Evolutionary conservation across 2,797 vertebrate species (phyloP).

Genomic region (Gymnoscopelus microlampas): DNA sequence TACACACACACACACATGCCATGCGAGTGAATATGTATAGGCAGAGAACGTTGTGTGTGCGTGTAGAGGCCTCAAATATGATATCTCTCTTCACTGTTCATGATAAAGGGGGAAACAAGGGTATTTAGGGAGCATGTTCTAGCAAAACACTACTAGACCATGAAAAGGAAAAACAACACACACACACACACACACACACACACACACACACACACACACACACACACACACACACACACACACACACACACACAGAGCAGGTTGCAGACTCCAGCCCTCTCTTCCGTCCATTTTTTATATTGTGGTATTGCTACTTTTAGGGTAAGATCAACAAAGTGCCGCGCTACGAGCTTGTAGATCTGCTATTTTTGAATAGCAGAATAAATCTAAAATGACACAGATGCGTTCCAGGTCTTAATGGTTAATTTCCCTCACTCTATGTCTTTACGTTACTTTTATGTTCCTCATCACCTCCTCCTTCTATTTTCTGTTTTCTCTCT

Average conservation of each 20-base stretch:
- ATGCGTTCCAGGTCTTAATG: no score
- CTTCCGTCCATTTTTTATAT: constrained; percentile 51
- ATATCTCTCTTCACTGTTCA: constrained; percentile 36
- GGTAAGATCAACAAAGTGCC: no score
- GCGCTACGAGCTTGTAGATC: no score
- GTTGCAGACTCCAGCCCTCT: constrained; percentile 57
- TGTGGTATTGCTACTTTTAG: no score
- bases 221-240: no score
- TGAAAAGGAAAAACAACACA: constrained; percentile 67
- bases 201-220: not conserved
- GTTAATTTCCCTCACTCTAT: no score
- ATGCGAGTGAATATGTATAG: no score
- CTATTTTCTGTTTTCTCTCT: no score
- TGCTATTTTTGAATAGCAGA: no score
- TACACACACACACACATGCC: not conserved
- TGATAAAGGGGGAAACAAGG: constrained; percentile 27
- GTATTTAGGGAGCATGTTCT: constrained; percentile 70
- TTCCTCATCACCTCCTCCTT: no score
- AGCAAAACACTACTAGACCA: constrained; percentile 71
- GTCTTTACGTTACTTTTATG: no score
- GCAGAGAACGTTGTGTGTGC: not conserved
- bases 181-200: not conserved
- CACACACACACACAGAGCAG: constrained; percentile 2
- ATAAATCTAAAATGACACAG: no score
- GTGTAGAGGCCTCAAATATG: constrained; percentile 42